Base-by-base conservation (phyloP, 2,113 vertebrate genomes). In the Salminus brasiliensis region DNA sequence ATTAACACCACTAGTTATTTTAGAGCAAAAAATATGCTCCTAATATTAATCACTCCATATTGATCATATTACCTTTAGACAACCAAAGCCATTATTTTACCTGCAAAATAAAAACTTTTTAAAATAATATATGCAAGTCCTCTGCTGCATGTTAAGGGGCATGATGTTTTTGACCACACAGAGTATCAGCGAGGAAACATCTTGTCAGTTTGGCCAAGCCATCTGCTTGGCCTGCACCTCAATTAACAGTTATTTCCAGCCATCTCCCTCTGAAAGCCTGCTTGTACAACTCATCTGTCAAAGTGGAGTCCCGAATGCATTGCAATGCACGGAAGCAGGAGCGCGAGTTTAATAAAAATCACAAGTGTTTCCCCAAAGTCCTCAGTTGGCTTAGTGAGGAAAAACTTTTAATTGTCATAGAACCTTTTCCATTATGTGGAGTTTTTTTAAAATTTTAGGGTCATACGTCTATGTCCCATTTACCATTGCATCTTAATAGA, bases 201-300 rank as follows among this genome's bases (percentile, higher is more conserved):
- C 23, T 65, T 23, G 43, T 74, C 36, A 18, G 13, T 67, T 72
- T 74, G 70, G n/a, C 70, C 27, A 74, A 73, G 47, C 49, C 18
- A 69, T 74, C 53, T 70, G 27, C 36, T 66, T 43, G 63, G 15
- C 1, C 39, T 68, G 2, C 23, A 45, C 72, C 39, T 74, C 25
- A 74, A 74, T 67, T 34, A 74, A 15, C n/a, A 70, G 32, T 74
- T 60, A 47, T 34, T 55, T 81, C 29, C 65, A 75, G 63, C 18
- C 18, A 49, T 67, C 49, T 43, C 60, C 8, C 41, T 62, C 32
- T 21, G 7, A 76, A 53, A 52, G 5, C 29, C n/a, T 57, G 34
- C 43, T 47, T 57, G 18, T 55, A 29, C 11, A 66, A n/a, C 34
- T 73, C 34, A 66, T 49, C 72, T 69, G 62, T 68, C 65, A 55